A percentile compares a stretch with the other conserved stretches of the same genome.
Conservation (phyloP, 2,888 invertebrate species). For the Dolichopus griseipennis region DNA sequence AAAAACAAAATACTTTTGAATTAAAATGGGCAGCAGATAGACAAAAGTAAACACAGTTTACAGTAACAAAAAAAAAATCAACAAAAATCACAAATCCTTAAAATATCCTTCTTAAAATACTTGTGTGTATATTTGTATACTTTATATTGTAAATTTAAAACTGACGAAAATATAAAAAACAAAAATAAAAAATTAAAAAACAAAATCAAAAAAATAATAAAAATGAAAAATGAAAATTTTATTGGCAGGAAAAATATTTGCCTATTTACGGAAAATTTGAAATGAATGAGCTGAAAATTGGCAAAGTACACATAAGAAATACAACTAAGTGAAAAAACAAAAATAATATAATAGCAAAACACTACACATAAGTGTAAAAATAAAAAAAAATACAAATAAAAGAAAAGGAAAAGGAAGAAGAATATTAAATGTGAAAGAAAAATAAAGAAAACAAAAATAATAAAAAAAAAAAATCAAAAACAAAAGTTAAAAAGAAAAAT, state of each 20-base stretch:
- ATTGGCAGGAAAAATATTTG: neutral
- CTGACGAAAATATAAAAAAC: too few relatives aligned
- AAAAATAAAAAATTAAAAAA: too few relatives aligned
- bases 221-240: neutral
- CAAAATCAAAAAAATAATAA: neutral
- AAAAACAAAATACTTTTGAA: neutral
- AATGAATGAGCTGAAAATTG: constrained; percentile 8
- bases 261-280: constrained; percentile 8
- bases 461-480: too few relatives aligned
- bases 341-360: neutral
- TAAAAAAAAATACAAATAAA: too few relatives aligned
- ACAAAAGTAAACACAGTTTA: too few relatives aligned
- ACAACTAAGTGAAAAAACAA: neutral
- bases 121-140: neutral
- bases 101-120: neutral
- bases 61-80: neutral
- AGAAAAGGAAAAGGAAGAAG: too few relatives aligned
- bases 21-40: neutral
- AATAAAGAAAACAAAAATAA: too few relatives aligned
- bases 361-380: too few relatives aligned
- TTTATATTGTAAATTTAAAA: too few relatives aligned
- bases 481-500: too few relatives aligned
- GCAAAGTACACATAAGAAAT: neutral
- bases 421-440: too few relatives aligned
- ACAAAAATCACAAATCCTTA: neutral